Evolutionary conservation across 2,113 vertebrate species (phyloP).

Genomic region (Tamias sibiricus): DNA sequence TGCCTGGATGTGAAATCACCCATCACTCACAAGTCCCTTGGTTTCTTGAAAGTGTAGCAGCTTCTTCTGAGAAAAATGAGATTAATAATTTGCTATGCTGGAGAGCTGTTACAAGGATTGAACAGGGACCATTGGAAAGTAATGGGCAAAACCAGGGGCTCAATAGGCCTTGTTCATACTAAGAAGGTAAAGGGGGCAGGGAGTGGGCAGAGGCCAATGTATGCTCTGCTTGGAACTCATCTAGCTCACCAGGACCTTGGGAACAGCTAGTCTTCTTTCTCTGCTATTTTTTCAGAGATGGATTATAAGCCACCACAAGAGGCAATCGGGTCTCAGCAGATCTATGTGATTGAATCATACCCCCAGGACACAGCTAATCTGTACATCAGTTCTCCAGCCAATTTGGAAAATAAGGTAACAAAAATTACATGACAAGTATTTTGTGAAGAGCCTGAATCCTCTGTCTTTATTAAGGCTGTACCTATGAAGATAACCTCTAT

Average conservation of each 20-base stretch:
- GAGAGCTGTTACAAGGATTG: not conserved
- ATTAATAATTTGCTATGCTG: not conserved
- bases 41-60: not conserved
- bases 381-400: constrained; percentile 1
- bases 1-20: no score
- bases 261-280: not conserved
- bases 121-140: not conserved
- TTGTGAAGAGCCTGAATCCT: not conserved
- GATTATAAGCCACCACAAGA: not conserved
- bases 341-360: not conserved
- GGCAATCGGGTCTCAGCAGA: not conserved
- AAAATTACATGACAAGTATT: constrained; percentile 26
- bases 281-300: not conserved
- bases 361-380: not conserved
- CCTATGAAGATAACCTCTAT: not conserved
- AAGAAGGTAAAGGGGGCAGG: not conserved
- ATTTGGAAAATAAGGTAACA: constrained; percentile 56
- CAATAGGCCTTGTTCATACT: not conserved
- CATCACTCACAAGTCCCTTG: not conserved
- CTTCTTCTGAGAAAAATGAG: constrained; percentile 8
- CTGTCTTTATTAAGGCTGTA: not conserved
- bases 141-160: not conserved
- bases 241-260: not conserved
- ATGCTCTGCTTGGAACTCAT: not conserved
- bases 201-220: not conserved